Evolutionary conservation across 2,113 vertebrate species (phyloP).

Genomic region (Thermophis baileyi): DNA sequence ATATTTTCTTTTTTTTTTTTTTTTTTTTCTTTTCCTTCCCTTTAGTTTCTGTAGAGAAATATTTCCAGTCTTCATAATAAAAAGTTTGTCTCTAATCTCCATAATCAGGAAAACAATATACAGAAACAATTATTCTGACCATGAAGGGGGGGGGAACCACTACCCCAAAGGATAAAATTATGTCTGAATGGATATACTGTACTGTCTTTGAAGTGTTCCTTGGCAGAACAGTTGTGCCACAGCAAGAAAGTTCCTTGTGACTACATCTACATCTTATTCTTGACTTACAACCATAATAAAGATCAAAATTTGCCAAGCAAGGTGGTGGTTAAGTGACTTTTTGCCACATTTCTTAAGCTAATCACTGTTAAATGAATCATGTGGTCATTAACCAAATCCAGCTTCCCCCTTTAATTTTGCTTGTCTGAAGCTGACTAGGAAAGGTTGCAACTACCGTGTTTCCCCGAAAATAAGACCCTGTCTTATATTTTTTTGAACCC

Average conservation of each 20-base stretch:
- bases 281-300: neutral
- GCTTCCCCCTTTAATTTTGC: neutral
- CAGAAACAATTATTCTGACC: neutral
- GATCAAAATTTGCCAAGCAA: neutral
- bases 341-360: neutral
- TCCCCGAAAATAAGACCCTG: no score
- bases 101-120: neutral
- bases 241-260: neutral
- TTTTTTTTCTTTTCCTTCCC: neutral
- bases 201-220: neutral
- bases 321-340: neutral
- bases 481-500: no score
- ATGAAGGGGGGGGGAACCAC: neutral
- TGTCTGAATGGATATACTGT: neutral
- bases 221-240: neutral
- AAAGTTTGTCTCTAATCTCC: neutral
- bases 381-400: neutral
- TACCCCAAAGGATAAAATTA: neutral
- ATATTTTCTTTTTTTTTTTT: neutral
- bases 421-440: neutral
- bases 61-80: neutral
- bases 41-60: neutral
- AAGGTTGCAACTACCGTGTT: neutral
- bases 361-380: neutral
- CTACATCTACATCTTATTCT: neutral